A percentile compares a stretch with the other conserved stretches of the same genome.
Evolutionary conservation across 2,888 invertebrate genomes (phyloP).

Genomic region (Hetaerina titia): DNA sequence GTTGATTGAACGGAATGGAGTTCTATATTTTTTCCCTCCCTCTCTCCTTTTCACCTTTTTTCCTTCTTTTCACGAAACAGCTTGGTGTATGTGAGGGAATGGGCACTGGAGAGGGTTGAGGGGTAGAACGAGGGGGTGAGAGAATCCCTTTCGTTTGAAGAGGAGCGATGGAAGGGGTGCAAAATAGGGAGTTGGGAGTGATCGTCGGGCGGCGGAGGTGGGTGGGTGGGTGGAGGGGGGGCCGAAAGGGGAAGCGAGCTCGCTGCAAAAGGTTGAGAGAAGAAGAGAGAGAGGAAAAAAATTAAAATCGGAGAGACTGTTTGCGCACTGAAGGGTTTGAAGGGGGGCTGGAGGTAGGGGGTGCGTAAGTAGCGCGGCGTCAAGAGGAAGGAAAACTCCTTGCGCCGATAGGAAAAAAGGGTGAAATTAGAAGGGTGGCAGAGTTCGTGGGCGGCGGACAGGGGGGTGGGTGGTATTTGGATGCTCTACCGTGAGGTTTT

Average conservation of each 20-base stretch:
- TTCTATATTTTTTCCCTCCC: not conserved
- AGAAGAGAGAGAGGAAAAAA: not conserved
- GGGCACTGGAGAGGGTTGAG: not conserved
- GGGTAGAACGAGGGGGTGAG: not conserved
- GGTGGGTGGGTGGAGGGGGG: too few relatives aligned
- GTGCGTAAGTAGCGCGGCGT: not conserved
- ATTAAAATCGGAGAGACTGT: not conserved
- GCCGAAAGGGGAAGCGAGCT: not conserved
- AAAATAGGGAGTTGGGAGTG: not conserved
- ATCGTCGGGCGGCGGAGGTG: too few relatives aligned
- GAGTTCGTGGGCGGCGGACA: not conserved
- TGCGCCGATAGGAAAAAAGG: not conserved
- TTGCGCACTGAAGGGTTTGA: too few relatives aligned
- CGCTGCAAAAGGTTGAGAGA: not conserved
- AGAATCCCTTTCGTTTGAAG: not conserved
- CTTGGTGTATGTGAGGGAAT: too few relatives aligned
- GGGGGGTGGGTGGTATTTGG: not conserved
- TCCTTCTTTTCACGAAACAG: not conserved
- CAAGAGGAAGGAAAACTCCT: conserved; percentile 6
- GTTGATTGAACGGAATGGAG: conserved; percentile 41
- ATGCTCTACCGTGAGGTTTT: not conserved
- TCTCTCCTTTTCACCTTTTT: not conserved
- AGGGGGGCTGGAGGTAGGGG: not conserved
- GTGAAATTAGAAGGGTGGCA: not conserved
- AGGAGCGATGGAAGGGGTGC: not conserved